Evolutionary conservation across 2,888 invertebrate genomes (phyloP), one percentile per base, ranked within the genome.

Genomic region (Xiphydria camelus): DNA sequence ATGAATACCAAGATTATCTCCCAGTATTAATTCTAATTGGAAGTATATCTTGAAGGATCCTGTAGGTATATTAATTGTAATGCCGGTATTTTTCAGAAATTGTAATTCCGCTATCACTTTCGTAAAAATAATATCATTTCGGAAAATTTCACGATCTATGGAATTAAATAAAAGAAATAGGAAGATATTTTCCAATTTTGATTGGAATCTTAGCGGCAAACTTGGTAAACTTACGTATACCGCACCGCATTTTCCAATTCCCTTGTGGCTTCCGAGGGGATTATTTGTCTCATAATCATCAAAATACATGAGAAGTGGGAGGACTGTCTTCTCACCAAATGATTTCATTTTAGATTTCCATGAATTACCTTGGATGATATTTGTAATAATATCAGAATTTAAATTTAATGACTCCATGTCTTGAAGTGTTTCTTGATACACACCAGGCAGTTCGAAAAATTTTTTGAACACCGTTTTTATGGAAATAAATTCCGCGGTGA

Each of bases 221-320:
- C 42, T 33, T 3, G 49, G 51, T 6, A 55, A 25, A 4, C 37
- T 36, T 12, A 47, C 19, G 22, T 57, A 53, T 3, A 53, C 39
- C 2, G 41, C 52, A 10, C 51, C 55, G 18, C 51, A 47, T 34
- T 55, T 55, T 7, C 33, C 26, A n/a, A 53, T 38, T 5, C 44
- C 45, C 25, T 46, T 43, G 22, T 52, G 54, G 4, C 45, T 40
- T 12, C 54, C 54, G 2, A 55, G 36, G 6, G 55, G 55, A 22
- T 57, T 57, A 33, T 53, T 51, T 0, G 33, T 41, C 29, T 57
- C 51, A 17, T 50, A 55, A 37, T 57, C 54, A 43, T 55, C 54
- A 20, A 40, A 51, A 19, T 49, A 51, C 6, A 51, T 17, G 7
- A 45, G 34, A 12, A 51, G 14, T 9, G 53, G 47, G 9, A 61